Base-by-base conservation (phyloP, 2,888 invertebrate species). In the Drosophila borealis region DNA sequence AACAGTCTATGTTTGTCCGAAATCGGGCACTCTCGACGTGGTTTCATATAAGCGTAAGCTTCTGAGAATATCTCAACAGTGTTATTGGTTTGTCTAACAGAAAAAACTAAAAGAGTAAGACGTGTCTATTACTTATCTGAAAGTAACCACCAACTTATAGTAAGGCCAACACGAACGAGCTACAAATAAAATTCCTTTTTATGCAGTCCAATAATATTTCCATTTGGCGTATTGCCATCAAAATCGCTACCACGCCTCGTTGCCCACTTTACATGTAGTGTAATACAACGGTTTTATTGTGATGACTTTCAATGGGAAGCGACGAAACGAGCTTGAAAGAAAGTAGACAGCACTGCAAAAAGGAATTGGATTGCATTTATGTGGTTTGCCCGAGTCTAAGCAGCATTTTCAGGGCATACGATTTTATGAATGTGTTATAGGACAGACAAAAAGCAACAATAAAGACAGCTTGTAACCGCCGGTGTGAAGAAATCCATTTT, bases 191-290 rank as follows among this genome's bases (percentile, higher is more conserved):
- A 87, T 83, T 83, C 74, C 69, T 78, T 88, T 89, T 83, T 88
- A 84, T 80, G 77, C 79, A 81, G 73, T 78, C 80, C 83, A 86
- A 90, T 89, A 90, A 89, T 89, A 90, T 88, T 89, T 89, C 87
- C 90, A 89, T 89, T 89, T 88, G 73, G 67, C 82, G 74, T 82
- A 83, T 80, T 72, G 86, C 72, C 49, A 65, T 33, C 70, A 25
- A 46, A 63, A 69, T 51, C 61, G 48, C 33, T 53, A 41, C 66
- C 64, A 63, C 63, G 49, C 50, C 77, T n/a, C 3, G 48, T 36
- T 53, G 48, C 62, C 54, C 70, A 50, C 41, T 56, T 49, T 34
- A 45, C 56, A 70, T 81, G 74, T 48, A 34, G 44, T 48, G 19
- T 17, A 70, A 71, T 72, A 74, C 70, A 78, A 74, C 77, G 63